Conservation (phyloP, 2,797 vertebrate genomes). For the Yasuhikotakia modesta region DNA sequence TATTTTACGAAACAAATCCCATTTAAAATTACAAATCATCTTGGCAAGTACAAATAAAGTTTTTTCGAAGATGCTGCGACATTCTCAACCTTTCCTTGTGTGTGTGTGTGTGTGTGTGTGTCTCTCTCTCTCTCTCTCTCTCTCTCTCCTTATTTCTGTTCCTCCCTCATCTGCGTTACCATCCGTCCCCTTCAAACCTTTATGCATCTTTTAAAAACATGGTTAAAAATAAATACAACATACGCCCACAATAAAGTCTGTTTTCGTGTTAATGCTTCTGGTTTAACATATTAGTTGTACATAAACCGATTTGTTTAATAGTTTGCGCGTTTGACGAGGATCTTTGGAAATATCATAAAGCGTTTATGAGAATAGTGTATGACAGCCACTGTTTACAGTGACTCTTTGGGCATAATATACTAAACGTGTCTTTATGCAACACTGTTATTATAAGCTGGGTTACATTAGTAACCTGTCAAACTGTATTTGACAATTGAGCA, state of each 20-base stretch:
- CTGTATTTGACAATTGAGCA: conserved; percentile 5
- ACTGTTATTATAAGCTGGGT: conserved; percentile 27
- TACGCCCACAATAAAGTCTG: conserved; percentile 65
- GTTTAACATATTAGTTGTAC: conserved; percentile 76
- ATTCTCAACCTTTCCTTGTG: no score
- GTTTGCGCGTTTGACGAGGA: conserved; percentile 73
- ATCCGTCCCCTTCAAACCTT: neutral
- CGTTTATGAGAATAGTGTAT: conserved; percentile 61
- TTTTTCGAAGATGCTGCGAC: conserved; percentile 48
- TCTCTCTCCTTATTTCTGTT: neutral
- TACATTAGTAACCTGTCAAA: conserved; percentile 20
- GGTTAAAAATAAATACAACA: conserved; percentile 13
- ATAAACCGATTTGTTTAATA: conserved; percentile 79
- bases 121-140: neutral
- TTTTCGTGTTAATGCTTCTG: conserved; percentile 64
- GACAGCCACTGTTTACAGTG: conserved; percentile 68
- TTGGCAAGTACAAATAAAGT: conserved; percentile 73
- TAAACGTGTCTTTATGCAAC: conserved; percentile 13
- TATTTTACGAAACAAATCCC: conserved; percentile 71
- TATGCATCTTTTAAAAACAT: conserved; percentile 1
- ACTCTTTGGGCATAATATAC: conserved; percentile 62
- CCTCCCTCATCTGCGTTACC: conserved; percentile 31
- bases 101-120: no score
- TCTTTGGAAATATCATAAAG: conserved; percentile 70
- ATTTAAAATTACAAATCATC: conserved; percentile 75